Conservation (phyloP, 2,113 vertebrate genomes). For the Centrocercus urophasianus region DNA sequence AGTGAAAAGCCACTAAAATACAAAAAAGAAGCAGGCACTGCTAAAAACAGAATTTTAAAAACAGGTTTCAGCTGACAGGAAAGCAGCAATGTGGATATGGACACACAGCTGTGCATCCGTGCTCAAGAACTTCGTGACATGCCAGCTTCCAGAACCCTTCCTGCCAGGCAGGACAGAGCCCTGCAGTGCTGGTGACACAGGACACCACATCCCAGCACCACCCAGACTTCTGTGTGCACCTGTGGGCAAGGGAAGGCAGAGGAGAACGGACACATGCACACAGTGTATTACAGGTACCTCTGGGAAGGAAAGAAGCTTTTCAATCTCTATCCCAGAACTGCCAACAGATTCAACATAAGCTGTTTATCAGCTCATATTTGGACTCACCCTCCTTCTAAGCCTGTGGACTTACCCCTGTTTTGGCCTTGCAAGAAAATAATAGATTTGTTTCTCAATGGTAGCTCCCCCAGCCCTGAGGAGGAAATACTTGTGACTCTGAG, state of each 20-base stretch:
- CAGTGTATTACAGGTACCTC: background rate
- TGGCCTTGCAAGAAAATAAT: background rate
- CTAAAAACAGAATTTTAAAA: background rate
- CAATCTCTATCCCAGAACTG: background rate
- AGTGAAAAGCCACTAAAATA: background rate
- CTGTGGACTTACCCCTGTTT: background rate
- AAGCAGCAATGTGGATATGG: background rate
- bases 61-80: background rate
- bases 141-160: background rate
- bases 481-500: background rate
- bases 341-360: background rate
- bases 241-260: background rate
- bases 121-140: background rate
- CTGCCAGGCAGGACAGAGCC: background rate
- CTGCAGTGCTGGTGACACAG: background rate
- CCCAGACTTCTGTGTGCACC: background rate
- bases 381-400: background rate
- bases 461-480: background rate
- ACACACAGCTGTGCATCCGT: background rate
- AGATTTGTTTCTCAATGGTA: background rate
- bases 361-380: background rate
- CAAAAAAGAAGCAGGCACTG: background rate
- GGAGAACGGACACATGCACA: background rate
- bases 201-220: background rate
- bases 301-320: background rate